These are phyloP conservation scores for Xerus rutilus DNA, from an alignment of 2,797 vertebrate species.

Conservation along the genomic window DNA sequence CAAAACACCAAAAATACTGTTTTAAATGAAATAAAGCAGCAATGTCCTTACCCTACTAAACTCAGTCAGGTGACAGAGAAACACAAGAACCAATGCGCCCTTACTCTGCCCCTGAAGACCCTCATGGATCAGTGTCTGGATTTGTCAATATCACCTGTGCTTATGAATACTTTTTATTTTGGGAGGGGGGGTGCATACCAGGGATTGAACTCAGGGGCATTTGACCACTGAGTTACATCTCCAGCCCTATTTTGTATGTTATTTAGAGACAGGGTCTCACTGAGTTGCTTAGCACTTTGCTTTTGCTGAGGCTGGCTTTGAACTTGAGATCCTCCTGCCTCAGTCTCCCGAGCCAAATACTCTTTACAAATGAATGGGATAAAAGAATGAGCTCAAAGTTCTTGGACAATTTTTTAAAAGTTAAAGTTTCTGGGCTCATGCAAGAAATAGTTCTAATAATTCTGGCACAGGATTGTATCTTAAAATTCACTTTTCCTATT, in stretches of 20 bases:
- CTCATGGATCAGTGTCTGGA: background rate
- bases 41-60: background rate
- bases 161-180: background rate
- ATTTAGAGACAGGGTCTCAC: too few relatives aligned
- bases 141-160: background rate
- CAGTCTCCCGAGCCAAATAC: too few relatives aligned
- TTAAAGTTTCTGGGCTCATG: background rate
- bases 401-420: background rate
- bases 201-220: too few relatives aligned
- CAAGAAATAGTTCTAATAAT: background rate
- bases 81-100: background rate
- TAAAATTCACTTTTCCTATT: background rate
- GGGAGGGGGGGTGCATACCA: too few relatives aligned
- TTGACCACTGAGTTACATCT: too few relatives aligned
- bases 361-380: background rate
- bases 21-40: slow-evolving; percentile 3
- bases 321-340: too few relatives aligned
- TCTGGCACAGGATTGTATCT: background rate
- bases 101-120: background rate
- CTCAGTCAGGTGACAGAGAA: background rate
- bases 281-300: too few relatives aligned
- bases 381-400: background rate
- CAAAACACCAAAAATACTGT: background rate
- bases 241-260: too few relatives aligned
- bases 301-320: too few relatives aligned